phyloP scores from a whole-genome alignment of 2,113 vertebrate species.

The Pavo muticus region DNA sequence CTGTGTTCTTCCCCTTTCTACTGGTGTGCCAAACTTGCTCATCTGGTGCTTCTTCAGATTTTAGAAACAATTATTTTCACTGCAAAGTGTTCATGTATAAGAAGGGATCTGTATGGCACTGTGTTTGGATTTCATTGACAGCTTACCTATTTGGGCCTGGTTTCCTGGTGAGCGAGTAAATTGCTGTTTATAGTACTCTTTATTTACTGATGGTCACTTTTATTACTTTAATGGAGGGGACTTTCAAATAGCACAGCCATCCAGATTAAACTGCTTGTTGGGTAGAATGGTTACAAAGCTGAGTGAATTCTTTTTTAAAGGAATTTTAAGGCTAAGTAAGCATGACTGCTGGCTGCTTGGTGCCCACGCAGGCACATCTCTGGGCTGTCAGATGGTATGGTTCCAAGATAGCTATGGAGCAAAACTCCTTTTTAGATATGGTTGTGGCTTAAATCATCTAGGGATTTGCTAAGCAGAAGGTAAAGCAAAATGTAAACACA shows the following conservation, averaged over 20 bases:
- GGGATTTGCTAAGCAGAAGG: background rate
- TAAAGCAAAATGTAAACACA: background rate
- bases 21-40: background rate
- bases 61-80: background rate
- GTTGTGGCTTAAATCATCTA: background rate
- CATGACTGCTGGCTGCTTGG: background rate
- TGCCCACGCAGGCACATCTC: background rate
- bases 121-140: background rate
- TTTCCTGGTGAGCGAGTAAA: background rate
- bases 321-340: constrained; percentile 49
- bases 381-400: background rate
- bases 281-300: constrained; percentile 4
- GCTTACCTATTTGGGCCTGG: background rate
- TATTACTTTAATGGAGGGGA: background rate
- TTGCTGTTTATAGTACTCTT: constrained; percentile 13
- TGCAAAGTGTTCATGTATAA: background rate
- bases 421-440: background rate
- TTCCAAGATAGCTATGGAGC: background rate
- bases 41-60: background rate
- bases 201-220: constrained; percentile 8
- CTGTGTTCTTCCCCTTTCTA: background rate
- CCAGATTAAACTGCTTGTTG: constrained; percentile 25
- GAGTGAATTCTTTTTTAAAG: background rate
- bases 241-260: constrained; percentile 2
- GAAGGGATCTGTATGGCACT: background rate